Conservation (phyloP, 2,888 invertebrate genomes). For the Capitulum mitella region DNA sequence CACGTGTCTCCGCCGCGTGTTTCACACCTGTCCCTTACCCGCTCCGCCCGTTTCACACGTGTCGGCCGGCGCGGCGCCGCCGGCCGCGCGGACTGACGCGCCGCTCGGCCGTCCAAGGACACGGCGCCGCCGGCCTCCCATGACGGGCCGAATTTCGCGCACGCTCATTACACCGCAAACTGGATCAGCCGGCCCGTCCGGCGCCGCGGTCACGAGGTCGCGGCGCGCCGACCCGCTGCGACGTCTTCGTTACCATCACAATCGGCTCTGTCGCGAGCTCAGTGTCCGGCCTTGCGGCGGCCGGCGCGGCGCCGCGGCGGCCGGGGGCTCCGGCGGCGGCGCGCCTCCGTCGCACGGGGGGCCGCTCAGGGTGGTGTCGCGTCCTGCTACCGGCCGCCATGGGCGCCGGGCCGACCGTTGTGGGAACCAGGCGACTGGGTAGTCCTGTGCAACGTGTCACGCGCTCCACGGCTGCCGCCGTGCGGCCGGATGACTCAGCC, state of each 20-base stretch:
- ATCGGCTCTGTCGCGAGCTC: background rate
- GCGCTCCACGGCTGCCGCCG: no score
- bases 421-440: no score
- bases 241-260: conserved; percentile 1
- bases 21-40: no score
- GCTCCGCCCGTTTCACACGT: background rate
- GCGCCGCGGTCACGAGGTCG: background rate
- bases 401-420: no score
- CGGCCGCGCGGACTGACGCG: background rate
- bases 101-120: background rate
- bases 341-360: no score
- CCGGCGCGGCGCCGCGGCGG: background rate
- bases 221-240: background rate
- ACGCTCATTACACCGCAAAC: background rate
- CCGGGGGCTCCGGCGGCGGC: no score
- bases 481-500: no score
- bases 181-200: background rate
- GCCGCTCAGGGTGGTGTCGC: no score
- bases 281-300: background rate
- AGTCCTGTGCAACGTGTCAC: no score
- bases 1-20: no score
- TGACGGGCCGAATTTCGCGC: background rate
- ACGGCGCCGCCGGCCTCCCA: background rate
- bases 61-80: background rate
- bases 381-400: no score